Evolutionary conservation across 30 jellyfish, hydroid and myxozoan genomes (phyloP).

Genomic region (Aurelia aurita): DNA sequence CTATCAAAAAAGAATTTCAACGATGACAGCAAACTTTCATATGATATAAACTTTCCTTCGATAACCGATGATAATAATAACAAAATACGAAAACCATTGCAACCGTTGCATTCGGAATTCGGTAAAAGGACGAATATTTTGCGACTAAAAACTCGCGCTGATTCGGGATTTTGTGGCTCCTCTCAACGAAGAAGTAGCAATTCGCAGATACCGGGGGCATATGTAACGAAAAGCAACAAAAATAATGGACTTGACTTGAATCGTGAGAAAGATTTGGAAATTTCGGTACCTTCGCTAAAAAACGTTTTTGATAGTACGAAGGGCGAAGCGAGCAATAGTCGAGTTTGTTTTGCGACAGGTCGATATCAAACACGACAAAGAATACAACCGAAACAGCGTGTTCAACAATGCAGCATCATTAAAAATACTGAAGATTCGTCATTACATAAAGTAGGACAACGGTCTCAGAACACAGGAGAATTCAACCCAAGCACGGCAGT

Average conservation of each 20-base stretch:
- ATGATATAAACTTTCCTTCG: conserved; percentile 14
- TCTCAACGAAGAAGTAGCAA: not conserved
- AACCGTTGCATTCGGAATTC: too few species aligned
- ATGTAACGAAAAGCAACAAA: too few species aligned
- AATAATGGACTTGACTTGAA: not conserved
- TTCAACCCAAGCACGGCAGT: not conserved
- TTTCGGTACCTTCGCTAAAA: too few species aligned
- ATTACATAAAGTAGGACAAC: not conserved
- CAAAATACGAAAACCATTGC: not conserved
- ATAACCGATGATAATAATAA: conserved; percentile 16
- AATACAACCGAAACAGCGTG: not conserved
- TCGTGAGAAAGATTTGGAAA: not conserved
- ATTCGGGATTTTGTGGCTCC: not conserved
- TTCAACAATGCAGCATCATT: not conserved
- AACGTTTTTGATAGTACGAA: too few species aligned
- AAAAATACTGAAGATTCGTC: not conserved
- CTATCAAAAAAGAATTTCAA: not conserved
- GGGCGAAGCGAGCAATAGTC: too few species aligned
- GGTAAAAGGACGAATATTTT: not conserved
- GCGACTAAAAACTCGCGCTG: not conserved
- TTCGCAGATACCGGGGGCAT: not conserved
- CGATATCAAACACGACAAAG: not conserved
- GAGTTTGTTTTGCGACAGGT: too few species aligned
- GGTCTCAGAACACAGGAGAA: not conserved
- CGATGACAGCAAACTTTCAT: not conserved